phyloP scores from a whole-genome alignment of 2,797 vertebrate species.

The Myiothlypis chrysogaster region DNA sequence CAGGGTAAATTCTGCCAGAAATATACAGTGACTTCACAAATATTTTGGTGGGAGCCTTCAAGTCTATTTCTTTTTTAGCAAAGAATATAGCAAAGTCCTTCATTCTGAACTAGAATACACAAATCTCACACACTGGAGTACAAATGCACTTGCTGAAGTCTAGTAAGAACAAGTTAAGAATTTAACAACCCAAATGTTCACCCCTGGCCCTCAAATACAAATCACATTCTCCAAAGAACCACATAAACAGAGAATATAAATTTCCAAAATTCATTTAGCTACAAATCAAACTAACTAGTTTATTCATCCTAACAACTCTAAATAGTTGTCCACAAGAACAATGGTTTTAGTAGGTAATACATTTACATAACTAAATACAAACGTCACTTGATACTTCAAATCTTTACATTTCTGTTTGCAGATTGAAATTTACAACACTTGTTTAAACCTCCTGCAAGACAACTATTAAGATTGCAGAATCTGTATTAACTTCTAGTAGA shows the following conservation, averaged over 20 bases:
- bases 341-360: not conserved
- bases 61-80: not conserved
- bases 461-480: not conserved
- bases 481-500: not conserved
- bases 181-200: not conserved
- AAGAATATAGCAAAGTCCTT: not conserved
- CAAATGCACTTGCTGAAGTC: not conserved
- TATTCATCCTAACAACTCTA: not conserved
- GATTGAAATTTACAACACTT: not conserved
- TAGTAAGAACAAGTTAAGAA: not conserved
- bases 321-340: not conserved
- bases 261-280: not conserved
- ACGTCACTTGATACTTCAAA: not conserved
- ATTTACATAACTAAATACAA: not conserved
- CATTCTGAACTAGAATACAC: not conserved
- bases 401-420: not conserved
- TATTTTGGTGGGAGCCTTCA: not conserved
- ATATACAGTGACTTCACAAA: not conserved
- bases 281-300: not conserved
- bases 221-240: not conserved
- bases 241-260: not conserved
- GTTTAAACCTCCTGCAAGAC: not conserved
- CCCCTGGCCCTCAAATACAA: not conserved
- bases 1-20: not conserved
- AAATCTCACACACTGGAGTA: not conserved